A percentile compares a stretch with the other conserved stretches of the same genome.
These are phyloP conservation scores for Drosophila truncata DNA, from an alignment of 1,140 invertebrate genomes.

Conservation along the genomic window DNA sequence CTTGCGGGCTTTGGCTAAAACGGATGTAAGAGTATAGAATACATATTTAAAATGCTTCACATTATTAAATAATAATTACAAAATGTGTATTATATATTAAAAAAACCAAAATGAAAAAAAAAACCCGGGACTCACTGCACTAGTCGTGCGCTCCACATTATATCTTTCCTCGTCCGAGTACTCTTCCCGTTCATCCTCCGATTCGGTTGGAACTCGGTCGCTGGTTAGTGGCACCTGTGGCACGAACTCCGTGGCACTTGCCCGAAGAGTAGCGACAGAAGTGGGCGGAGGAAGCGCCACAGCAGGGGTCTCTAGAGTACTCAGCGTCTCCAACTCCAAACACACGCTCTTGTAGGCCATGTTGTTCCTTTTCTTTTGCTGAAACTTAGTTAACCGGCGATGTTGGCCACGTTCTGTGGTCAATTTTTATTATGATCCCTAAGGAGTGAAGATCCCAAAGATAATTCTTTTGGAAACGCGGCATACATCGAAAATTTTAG, in stretches of 20 bases:
- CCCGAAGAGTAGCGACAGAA: constrained; percentile 17
- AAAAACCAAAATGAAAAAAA: neutral
- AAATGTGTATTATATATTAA: neutral
- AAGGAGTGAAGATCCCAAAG: constrained; percentile 2
- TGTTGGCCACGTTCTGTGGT: constrained; percentile 6
- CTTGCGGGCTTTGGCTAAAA: constrained; percentile 16
- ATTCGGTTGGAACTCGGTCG: constrained; percentile 5
- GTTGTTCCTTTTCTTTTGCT: neutral
- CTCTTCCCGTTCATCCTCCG: constrained; percentile 13
- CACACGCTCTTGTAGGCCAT: constrained; percentile 20
- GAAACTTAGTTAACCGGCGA: neutral
- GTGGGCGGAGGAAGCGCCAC: neutral
- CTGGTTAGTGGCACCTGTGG: constrained; percentile 25
- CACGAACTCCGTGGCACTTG: constrained; percentile 43
- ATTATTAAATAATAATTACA: neutral
- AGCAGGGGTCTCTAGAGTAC: neutral
- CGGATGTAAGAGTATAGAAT: neutral
- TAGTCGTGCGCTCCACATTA: constrained; percentile 6
- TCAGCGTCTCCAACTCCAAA: constrained; percentile 2
- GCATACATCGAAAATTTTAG: constrained; percentile 33
- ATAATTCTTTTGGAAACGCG: neutral
- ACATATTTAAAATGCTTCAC: neutral
- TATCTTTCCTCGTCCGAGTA: constrained; percentile 19
- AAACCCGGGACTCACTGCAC: constrained; percentile 2
- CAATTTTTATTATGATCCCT: constrained; percentile 16